Evolutionary conservation across 2,113 vertebrate species (phyloP).

Genomic region (Grus americana): DNA sequence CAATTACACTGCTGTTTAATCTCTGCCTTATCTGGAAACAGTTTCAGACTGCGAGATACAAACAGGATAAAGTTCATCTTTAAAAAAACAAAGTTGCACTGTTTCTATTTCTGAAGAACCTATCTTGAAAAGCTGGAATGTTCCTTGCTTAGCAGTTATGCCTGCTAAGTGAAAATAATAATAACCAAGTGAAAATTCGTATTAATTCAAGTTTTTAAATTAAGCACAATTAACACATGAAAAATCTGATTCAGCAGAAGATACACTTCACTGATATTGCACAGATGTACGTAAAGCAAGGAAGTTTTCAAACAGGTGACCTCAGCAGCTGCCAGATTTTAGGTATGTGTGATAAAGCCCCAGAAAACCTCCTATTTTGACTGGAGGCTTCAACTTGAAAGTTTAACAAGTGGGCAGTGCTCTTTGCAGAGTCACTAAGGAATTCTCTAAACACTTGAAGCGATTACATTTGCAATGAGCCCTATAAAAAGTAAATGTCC

Average conservation of each 20-base stretch:
- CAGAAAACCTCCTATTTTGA: not conserved
- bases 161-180: not conserved
- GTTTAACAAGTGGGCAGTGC: not conserved
- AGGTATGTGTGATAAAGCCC: not conserved
- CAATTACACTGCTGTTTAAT: not conserved
- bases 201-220: not conserved
- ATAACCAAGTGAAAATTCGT: not conserved
- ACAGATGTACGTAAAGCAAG: not conserved
- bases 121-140: not conserved
- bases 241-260: not conserved
- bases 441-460: not conserved
- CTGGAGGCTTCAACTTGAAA: not conserved
- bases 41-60: not conserved
- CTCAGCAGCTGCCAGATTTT: not conserved
- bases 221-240: not conserved
- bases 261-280: not conserved
- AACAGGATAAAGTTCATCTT: not conserved
- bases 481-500: not conserved
- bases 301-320: conserved; percentile 1
- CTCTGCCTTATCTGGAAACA: not conserved
- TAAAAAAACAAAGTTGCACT: not conserved
- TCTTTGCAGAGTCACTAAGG: not conserved
- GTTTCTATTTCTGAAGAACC: not conserved
- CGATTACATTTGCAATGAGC: not conserved
- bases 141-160: not conserved